Conservation (phyloP, 2,797 vertebrate genomes). For the Onychomys leucogaster region DNA sequence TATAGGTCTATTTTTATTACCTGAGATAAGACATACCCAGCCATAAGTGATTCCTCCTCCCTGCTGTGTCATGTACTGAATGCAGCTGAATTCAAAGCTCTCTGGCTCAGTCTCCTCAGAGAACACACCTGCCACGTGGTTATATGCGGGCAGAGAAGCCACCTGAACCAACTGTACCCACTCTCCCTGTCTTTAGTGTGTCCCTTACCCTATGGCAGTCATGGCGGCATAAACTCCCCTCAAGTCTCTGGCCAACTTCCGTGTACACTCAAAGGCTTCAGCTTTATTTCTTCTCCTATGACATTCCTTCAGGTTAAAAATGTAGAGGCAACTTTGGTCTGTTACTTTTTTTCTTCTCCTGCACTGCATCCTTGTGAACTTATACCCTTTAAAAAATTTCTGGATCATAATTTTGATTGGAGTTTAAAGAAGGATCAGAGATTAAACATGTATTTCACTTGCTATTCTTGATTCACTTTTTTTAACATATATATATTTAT, state of each 20-base stretch:
- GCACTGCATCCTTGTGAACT: not conserved
- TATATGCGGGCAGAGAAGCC: not conserved
- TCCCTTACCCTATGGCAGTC: not conserved
- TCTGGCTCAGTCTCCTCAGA: not conserved
- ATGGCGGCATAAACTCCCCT: not conserved
- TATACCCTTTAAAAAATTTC: not conserved
- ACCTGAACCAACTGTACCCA: not conserved
- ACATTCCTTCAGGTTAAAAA: not conserved
- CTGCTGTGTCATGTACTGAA: not conserved
- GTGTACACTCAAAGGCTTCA: not conserved
- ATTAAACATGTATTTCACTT: slow-evolving; percentile 37
- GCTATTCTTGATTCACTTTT: not conserved
- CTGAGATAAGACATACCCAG: not conserved
- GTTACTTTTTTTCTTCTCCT: not conserved
- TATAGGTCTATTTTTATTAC: slow-evolving; percentile 19
- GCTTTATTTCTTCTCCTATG: slow-evolving; percentile 11
- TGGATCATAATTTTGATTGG: slow-evolving; percentile 49
- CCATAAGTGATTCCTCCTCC: not conserved
- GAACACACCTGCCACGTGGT: not conserved
- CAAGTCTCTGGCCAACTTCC: not conserved
- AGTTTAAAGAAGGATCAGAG: slow-evolving; percentile 5
- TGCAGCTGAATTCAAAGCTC: not conserved
- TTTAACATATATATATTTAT: slow-evolving; percentile 45
- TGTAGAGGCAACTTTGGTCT: not conserved
- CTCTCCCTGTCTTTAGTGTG: not conserved